These are phyloP conservation scores for Arrhopalites spinosus DNA, from an alignment of 2,888 invertebrate species.

Conservation along the genomic window DNA sequence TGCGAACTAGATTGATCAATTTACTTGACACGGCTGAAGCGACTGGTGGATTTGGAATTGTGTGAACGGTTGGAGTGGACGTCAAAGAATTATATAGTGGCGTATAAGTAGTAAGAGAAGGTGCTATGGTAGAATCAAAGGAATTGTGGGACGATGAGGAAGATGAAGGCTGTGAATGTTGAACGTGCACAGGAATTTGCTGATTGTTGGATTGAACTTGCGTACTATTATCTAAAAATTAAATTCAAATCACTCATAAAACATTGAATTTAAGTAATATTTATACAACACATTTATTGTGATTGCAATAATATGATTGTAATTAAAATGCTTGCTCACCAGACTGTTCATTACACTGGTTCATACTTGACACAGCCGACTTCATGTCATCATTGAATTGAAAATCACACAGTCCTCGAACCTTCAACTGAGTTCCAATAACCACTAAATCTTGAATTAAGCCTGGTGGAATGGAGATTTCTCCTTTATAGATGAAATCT, in stretches of 20 bases:
- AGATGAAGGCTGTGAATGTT: background rate
- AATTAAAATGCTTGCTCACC: background rate
- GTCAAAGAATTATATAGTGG: conserved; percentile 1
- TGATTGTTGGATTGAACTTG: no score
- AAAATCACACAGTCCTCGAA: conserved; percentile 35
- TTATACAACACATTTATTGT: no score
- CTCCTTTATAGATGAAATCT: conserved; percentile 53
- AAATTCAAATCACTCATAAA: no score
- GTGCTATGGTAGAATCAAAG: no score
- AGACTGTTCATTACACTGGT: conserved; percentile 7
- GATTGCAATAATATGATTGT: background rate
- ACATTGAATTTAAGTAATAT: no score
- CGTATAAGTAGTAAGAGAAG: background rate
- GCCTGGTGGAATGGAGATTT: conserved; percentile 47
- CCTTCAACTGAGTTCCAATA: conserved; percentile 48
- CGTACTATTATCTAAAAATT: no score
- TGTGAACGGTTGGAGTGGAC: conserved; percentile 11
- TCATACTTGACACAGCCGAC: conserved; percentile 15
- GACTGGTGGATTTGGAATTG: background rate
- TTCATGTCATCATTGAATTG: conserved; percentile 22
- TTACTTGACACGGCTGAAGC: conserved; percentile 30
- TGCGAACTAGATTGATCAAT: conserved; percentile 23
- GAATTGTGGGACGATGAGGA: conserved; percentile 8
- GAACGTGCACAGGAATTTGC: background rate
- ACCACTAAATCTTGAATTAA: conserved; percentile 46